Evolutionary conservation across 1,140 invertebrate species (phyloP).

Genomic region (Octopus bimaculoides): DNA sequence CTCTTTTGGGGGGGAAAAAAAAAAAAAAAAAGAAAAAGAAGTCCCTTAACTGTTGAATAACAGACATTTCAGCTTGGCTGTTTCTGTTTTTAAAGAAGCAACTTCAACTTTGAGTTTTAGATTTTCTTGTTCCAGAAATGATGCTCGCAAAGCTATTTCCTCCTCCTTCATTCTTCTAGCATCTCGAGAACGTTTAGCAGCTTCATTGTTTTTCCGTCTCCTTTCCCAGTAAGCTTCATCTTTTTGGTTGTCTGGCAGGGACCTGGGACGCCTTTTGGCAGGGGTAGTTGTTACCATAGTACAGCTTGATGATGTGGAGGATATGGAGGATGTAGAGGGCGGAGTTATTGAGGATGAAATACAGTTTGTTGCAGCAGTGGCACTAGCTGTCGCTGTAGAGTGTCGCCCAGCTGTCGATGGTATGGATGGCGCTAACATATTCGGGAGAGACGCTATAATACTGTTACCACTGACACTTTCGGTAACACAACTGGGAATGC

Average conservation of each 20-base stretch:
- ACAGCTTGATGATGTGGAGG: slow-evolving; percentile 12
- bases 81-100: slow-evolving; percentile 65
- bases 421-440: slow-evolving; percentile 1
- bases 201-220: slow-evolving; percentile 89
- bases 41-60: slow-evolving; percentile 42
- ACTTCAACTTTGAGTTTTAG: slow-evolving; percentile 67
- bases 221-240: slow-evolving; percentile 85
- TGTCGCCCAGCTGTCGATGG: not conserved
- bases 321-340: slow-evolving; percentile 10
- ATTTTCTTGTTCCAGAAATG: slow-evolving; percentile 82
- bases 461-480: not conserved
- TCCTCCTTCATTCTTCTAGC: slow-evolving; percentile 86
- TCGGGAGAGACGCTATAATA: slow-evolving; percentile 12
- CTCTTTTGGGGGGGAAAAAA: no score
- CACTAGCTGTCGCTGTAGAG: not conserved
- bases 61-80: slow-evolving; percentile 54
- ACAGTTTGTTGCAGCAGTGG: slow-evolving; percentile 1
- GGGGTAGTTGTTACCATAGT: slow-evolving; percentile 13
- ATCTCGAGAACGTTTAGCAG: slow-evolving; percentile 91
- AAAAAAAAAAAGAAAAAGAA: not conserved
- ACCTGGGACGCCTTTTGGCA: slow-evolving; percentile 11
- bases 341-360: not conserved
- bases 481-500: not conserved
- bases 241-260: slow-evolving; percentile 61
- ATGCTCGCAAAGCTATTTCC: slow-evolving; percentile 83